Evolutionary conservation across 2,113 vertebrate species (phyloP).

Genomic region (Aegithalos caudatus): DNA sequence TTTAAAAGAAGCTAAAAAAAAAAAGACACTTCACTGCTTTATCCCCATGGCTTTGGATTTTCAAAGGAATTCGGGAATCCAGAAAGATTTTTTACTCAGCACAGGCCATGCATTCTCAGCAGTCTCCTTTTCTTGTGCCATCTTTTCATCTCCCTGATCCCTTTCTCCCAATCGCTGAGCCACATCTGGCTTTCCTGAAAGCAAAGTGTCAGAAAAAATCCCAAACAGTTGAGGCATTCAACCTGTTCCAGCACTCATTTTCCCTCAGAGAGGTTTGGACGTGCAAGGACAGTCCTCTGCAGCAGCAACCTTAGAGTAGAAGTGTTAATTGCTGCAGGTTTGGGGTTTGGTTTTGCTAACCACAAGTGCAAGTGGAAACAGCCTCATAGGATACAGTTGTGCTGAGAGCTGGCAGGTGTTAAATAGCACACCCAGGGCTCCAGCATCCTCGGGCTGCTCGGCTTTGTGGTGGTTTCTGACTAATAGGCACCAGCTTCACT

Average conservation of each 20-base stretch:
- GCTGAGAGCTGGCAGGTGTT: constrained; percentile 51
- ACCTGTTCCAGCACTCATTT: background rate
- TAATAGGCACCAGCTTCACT: constrained; percentile 19
- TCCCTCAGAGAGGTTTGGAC: background rate
- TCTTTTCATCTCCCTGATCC: background rate
- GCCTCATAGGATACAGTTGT: constrained; percentile 12
- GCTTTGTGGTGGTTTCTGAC: constrained; percentile 66
- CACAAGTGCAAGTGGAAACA: constrained; percentile 51
- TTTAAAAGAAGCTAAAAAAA: constrained; percentile 11
- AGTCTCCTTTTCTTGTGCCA: background rate
- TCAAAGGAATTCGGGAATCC: background rate
- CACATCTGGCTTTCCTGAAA: background rate
- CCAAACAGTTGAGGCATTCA: background rate
- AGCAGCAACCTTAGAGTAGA: background rate
- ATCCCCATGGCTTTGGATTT: background rate
- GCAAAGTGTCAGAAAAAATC: background rate
- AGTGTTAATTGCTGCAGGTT: constrained; percentile 1
- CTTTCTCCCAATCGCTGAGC: background rate
- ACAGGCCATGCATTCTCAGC: background rate
- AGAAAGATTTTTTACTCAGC: background rate
- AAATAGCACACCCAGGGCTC: constrained; percentile 8
- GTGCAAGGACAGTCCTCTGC: background rate
- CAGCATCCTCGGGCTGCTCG: background rate
- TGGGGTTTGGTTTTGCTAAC: constrained; percentile 44
- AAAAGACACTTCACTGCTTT: background rate